Base-by-base conservation (phyloP, 2,113 vertebrate species). In the Hyla sarda region DNA sequence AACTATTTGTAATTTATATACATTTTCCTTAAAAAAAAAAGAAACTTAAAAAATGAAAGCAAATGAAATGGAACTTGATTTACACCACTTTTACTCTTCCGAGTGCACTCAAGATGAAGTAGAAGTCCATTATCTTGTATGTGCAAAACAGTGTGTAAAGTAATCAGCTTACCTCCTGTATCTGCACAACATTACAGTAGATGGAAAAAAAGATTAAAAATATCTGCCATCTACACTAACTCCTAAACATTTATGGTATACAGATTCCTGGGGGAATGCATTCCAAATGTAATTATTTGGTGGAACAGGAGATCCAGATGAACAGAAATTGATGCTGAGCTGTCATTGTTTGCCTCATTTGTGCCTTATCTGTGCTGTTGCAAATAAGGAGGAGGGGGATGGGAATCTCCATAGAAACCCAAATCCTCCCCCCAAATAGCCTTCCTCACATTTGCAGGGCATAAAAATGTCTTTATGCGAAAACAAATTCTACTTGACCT, bases 361-460 rank as follows among this genome's bases (percentile, higher is more conserved):
- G 77, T 81, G 65, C 67, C 67, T 86, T 80, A 86, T 86, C 84
- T 81, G 67, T 60, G 67, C 77, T 81, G 34, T 81, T 73, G 76
- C 48, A 86, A 86, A 86, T 86, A 86, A 86, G 84, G 84, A 86
- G 34, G 76, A 81, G 84, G 84, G 84, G 84, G 84, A 84, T 72
- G 75, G 76, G 84, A 78, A 86, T 86, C 84, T 86, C 84, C 84
- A 86, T 86, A 86, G 84, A 86, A 86, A 86, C 84, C 77, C 84
- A 86, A 86, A 81, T 86, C 84, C 65, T 81, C 84, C 77, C 84
- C 82, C 84, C 77, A 72, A 86, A 80, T 81, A 81, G 84, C 77
- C 52, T 81, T 81, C 50, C 34, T 80, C 47, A 45, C 65, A 73
- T 86, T 28, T 86, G 60, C 84, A 86, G 65, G 75, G 50, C 37